Evolutionary conservation across 2,113 vertebrate species (phyloP), one percentile per base, ranked within the genome.

Genomic region (Dipodomys spectabilis): DNA sequence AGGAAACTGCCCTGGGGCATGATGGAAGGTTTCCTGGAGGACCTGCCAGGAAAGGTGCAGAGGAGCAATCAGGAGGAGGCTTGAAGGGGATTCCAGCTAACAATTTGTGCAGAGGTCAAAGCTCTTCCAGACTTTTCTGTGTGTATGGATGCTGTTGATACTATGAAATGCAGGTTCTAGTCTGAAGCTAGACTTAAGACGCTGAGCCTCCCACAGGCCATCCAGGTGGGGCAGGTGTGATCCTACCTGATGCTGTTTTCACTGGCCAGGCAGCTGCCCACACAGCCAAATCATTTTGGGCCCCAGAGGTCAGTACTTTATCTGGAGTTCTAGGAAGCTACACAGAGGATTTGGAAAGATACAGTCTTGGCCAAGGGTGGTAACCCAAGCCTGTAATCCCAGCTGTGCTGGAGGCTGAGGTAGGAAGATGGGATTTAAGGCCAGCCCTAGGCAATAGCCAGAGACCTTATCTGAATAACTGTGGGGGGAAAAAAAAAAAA

Each of bases 11-110:
- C 18, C 79, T 57, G 19, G n/a, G 49, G 39, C 27, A 32, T 86
- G 71, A n/a, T 22, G 71, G 49, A 83, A 39, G 82, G 62, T 68
- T 94, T 92, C 62, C 68, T 53, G 28, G 89, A 88, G n/a, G 82
- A 92, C 77, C 13, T 67, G 7, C 35, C 45, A 30, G 86, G 25
- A 57, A 4, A 16, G 49, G 79, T 49, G 39, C 86, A 77, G 30
- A 74, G 27, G 39, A 78, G 53, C 89, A 74, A 28, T 45, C 27
- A 45, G 44, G 90, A 84, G 86, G 80, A 71, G 13, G 18, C 12
- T 45, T 12, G n/a, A 88, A 64, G 39, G 60, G 67, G 85, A 30
- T 75, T 71, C n/a, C 62, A 75, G 53, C 74, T 25, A 81, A 25
- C 7, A 28, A 25, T 6, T 22, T 15, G 25, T 39, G 7, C 65